Evolutionary conservation across 2,888 invertebrate genomes (phyloP).

Genomic region (Galerucella nymphaeae): DNA sequence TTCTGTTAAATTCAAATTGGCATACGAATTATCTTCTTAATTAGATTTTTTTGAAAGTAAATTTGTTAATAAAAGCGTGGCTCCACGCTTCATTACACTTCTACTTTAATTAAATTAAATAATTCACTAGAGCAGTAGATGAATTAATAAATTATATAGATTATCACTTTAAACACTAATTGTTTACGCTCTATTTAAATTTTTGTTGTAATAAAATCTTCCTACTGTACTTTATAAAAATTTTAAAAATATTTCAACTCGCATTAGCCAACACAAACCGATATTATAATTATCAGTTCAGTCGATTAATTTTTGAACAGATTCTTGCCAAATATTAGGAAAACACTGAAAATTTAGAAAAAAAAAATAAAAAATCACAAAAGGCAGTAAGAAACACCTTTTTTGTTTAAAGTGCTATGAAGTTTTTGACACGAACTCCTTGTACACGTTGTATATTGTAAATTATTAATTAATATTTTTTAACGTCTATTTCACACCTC

Average conservation of each 20-base stretch:
- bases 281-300: not conserved
- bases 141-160: conserved; percentile 12
- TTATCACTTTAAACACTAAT: conserved; percentile 18
- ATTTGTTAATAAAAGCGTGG: conserved; percentile 15
- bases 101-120: conserved; percentile 22
- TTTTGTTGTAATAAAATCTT: conserved; percentile 8
- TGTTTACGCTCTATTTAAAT: conserved; percentile 21
- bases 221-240: not conserved
- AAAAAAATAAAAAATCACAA: no score
- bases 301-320: not conserved
- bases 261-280: not conserved
- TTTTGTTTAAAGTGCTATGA: no score
- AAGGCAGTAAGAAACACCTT: no score
- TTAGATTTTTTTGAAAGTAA: conserved; percentile 20
- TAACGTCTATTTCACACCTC: not conserved
- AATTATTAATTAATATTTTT: not conserved
- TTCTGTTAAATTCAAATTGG: not conserved
- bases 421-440: no score
- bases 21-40: conserved; percentile 9
- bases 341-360: no score
- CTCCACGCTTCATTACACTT: conserved; percentile 22
- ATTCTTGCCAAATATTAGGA: no score
- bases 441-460: not conserved
- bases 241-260: not conserved
- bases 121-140: conserved; percentile 17